Evolutionary conservation across 1,140 invertebrate species (phyloP).

Genomic region (Aphelenchoides besseyi): DNA sequence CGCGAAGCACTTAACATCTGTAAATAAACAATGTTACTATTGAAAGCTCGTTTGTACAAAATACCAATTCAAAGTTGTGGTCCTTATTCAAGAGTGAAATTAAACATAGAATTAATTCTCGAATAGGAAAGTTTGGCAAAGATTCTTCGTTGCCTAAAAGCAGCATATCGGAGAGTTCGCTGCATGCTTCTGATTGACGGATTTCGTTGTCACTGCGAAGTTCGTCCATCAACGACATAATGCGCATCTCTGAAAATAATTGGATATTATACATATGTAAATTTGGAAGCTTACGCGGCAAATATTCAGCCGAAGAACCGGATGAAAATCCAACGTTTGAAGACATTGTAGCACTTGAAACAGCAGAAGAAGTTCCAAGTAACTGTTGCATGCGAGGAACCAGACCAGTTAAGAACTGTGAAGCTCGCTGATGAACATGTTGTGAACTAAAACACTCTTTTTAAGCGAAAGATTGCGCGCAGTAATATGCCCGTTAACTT

Average conservation of each 20-base stretch:
- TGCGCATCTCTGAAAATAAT: conserved; percentile 34
- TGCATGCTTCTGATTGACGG: conserved; percentile 90
- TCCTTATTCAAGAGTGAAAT: conserved; percentile 65
- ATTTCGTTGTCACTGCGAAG: conserved; percentile 90
- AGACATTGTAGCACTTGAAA: conserved; percentile 79
- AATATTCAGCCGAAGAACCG: conserved; percentile 12
- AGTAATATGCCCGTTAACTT: neutral
- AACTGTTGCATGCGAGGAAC: conserved; percentile 95
- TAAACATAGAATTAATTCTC: conserved; percentile 91
- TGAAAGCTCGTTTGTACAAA: conserved; percentile 16
- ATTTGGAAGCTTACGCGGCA: conserved; percentile 11
- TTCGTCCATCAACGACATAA: conserved; percentile 73
- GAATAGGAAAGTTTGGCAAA: conserved; percentile 91
- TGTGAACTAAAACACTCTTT: conserved; percentile 17
- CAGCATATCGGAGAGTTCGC: conserved; percentile 93
- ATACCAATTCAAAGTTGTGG: conserved; percentile 98
- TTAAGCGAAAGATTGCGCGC: neutral
- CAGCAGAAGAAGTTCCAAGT: conserved; percentile 65
- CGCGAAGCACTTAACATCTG: conserved; percentile 97
- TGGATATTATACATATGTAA: neutral
- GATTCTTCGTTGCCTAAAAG: conserved; percentile 99
- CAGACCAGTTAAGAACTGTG: conserved; percentile 81
- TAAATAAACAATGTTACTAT: conserved; percentile 41
- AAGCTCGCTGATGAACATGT: conserved; percentile 43
- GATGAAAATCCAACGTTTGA: neutral